Conservation (phyloP, 2,888 invertebrate species). For the Epsilonema sp. region DNA sequence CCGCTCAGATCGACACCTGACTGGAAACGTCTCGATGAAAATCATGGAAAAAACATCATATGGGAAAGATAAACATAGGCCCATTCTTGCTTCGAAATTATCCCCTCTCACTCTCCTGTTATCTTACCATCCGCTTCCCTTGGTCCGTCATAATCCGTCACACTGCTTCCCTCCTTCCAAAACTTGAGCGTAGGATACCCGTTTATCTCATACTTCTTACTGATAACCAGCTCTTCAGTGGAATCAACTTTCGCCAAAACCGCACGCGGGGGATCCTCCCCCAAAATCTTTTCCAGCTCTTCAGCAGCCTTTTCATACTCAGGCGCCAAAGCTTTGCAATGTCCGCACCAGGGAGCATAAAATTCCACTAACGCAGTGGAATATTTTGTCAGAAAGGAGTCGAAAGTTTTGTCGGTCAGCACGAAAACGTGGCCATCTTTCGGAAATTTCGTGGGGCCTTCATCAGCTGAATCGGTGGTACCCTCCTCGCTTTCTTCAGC, state of each 20-base stretch:
- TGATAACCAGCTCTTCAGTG: conserved; percentile 33
- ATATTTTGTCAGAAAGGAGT: conserved; percentile 23
- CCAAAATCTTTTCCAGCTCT: neutral
- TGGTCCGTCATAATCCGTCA: conserved; percentile 37
- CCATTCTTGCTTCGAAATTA: too few relatives aligned
- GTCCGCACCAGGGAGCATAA: conserved; percentile 42
- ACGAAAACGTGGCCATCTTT: conserved; percentile 9
- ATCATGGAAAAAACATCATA: too few relatives aligned
- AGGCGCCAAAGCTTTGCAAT: conserved; percentile 35
- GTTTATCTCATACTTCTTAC: conserved; percentile 32
- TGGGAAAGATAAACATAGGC: too few relatives aligned
- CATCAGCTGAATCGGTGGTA: too few relatives aligned
- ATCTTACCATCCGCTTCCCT: conserved; percentile 29
- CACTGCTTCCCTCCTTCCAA: conserved; percentile 35
- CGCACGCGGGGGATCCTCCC: conserved; percentile 24
- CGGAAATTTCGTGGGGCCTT: too few relatives aligned
- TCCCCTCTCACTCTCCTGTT: too few relatives aligned
- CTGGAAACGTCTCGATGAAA: too few relatives aligned
- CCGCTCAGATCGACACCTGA: too few relatives aligned
- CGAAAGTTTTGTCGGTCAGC: conserved; percentile 25
- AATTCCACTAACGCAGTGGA: conserved; percentile 38
- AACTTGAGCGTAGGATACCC: conserved; percentile 40
- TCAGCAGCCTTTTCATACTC: conserved; percentile 38
- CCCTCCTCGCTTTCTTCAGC: too few relatives aligned
- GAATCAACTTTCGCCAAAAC: conserved; percentile 31